Conservation (phyloP, 2,113 vertebrate genomes). For the Oenanthe melanoleuca region DNA sequence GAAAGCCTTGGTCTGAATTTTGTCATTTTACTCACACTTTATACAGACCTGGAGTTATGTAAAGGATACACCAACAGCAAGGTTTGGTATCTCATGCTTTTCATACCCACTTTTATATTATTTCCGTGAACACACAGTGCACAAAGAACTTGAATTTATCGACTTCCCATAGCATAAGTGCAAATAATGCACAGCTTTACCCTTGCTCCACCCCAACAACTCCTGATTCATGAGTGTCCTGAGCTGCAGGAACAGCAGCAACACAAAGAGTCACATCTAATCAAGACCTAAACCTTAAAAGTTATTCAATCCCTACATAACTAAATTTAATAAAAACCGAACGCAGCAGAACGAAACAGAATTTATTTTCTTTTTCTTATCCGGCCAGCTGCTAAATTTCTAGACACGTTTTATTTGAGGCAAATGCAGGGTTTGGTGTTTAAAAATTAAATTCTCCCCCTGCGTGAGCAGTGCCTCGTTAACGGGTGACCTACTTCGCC, state of each 20-base stretch:
- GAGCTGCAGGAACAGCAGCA: neutral
- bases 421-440: neutral
- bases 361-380: neutral
- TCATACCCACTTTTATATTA: neutral
- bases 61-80: neutral
- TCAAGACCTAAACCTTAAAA: neutral
- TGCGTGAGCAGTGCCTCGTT: constrained; percentile 31
- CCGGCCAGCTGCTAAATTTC: neutral
- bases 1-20: neutral
- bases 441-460: constrained; percentile 50
- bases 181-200: neutral
- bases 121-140: neutral
- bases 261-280: neutral
- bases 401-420: neutral
- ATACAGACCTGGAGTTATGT: neutral
- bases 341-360: neutral
- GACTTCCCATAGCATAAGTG: neutral
- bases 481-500: constrained; percentile 70
- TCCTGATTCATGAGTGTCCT: neutral
- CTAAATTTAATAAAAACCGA: neutral
- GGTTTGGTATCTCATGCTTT: neutral
- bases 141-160: neutral
- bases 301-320: neutral
- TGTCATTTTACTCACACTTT: neutral
- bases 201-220: neutral